Base-by-base conservation (phyloP, 2,797 vertebrate species). In the Pampus argenteus region DNA sequence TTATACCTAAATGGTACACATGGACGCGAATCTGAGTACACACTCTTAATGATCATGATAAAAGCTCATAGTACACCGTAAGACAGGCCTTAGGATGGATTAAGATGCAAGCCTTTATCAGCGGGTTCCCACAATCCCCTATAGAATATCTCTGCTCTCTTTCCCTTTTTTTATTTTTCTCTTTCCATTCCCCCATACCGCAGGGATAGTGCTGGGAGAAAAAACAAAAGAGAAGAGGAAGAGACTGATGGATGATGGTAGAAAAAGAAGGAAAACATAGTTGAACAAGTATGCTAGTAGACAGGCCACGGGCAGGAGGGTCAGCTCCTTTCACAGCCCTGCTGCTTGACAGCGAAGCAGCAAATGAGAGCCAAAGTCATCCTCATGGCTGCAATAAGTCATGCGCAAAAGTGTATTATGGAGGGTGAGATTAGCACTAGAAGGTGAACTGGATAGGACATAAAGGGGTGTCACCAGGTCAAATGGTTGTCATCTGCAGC, bases 71-170 rank as follows among this genome's bases (percentile, higher is more conserved):
- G 87, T 78, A 84, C 64, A 78, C 85, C 68, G 47, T 85, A 79
- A 93, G 90, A 88, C 88, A 81, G 89, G 92, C 90, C 92, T 94
- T 86, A 92, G 86, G 88, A 85, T 76, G 93, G 93, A 94, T 94
- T 94, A 95, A 92, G 91, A 91, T 90, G 90, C 80, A 73, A 86
- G 89, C 75, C 92, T 93, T 91, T 93, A 94, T 93, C 91, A 90
- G 87, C 67, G 88, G 86, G 89, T 94, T 94, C 94, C 93, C 94
- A 94, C 92, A 93, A 92, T 91, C 85, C 88, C 87, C 90, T 65
- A 82, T 78, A 90, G 91, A 91, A 78, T 87, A 90, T 86, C 80
- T 75, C 65, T 48, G 73, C 83, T 78, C 65, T 75, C 66, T 84
- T 57, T 36, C 49, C 57, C 63, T 75, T 40, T 63, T 56, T 58